A percentile compares a stretch with the other conserved stretches of the same genome.
These are phyloP conservation scores for Strix uralensis DNA, from an alignment of 2,113 vertebrate species.

Conservation along the genomic window DNA sequence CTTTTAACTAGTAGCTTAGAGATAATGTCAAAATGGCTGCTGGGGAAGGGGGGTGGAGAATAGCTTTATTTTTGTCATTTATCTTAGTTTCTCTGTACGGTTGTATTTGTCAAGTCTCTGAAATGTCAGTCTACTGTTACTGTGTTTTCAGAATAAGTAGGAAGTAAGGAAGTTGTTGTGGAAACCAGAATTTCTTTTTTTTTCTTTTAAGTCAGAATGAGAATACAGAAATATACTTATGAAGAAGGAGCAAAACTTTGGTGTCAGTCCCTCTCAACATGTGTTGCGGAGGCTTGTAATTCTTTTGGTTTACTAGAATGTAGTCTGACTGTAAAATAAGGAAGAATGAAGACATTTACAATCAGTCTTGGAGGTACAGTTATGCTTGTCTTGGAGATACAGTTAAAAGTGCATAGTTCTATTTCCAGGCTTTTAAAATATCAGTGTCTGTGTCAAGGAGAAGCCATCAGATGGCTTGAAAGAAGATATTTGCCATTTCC, in stretches of 20 bases:
- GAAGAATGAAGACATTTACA: neutral
- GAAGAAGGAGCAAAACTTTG: neutral
- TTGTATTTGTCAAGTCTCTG: neutral
- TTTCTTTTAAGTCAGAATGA: neutral
- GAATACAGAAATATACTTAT: neutral
- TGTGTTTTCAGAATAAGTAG: neutral
- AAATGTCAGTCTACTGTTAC: neutral
- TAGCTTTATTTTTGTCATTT: neutral
- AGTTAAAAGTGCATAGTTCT: neutral
- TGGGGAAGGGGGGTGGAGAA: neutral
- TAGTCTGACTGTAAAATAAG: neutral
- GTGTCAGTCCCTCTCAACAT: neutral
- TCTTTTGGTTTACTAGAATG: neutral
- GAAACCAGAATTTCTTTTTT: neutral
- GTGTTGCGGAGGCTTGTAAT: neutral
- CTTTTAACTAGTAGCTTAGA: neutral
- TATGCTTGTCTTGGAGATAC: neutral
- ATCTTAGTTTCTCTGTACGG: neutral
- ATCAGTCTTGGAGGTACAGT: neutral
- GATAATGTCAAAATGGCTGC: conserved; percentile 23
- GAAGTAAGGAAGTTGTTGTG: neutral
- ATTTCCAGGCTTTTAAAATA: neutral
- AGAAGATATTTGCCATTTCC: neutral
- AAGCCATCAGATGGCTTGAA: neutral
- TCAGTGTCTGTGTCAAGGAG: neutral